Base-by-base conservation (phyloP, 2,113 vertebrate species). In the Isichthys henryi region DNA sequence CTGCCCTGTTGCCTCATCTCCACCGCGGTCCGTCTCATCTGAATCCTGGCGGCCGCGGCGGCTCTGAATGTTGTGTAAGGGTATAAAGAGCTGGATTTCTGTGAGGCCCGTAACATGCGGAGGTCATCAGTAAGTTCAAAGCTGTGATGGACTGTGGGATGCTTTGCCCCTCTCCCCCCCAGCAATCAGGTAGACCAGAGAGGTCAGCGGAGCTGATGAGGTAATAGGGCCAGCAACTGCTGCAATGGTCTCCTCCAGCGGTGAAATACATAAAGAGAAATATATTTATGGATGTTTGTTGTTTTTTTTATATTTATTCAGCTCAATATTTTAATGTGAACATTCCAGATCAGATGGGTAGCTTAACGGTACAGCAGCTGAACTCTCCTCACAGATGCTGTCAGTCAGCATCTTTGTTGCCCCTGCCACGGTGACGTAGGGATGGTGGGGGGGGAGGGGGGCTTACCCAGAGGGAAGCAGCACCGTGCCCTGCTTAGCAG, bases 401-500 rank as follows among this genome's bases (percentile, higher is more conserved):
- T 19, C 15, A 13, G 31, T 77, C 35, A 39, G 31, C 15, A 77
- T 23, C 53, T 35, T 23, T 46, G 39, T 45, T 43, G 21, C 82
- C 19, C 5, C 39, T 23, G 45, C 23, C 45, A 48, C 3, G 82
- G 45, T 21, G 50, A 45, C 11, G 23, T 17, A 4, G 13, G n/a
- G 31, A 86, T 52, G 66, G 85, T n/a, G 45, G 19, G 23, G 27
- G n/a, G 35, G 88, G 85, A 88, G 88, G 90, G 85, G 90, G 80
- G 90, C 62, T 70, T 13, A 31, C 90, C 58, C 50, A 48, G 90
- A 91, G 86, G 66, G 74, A 77, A 88, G 91, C 91, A 92, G 93
- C 92, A 93, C 92, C 91, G 93, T 93, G 93, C 91, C 93, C 91
- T 89, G 93, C 94, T 95, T 93, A 94, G 94, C 94, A 93, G 92